These are phyloP conservation scores for Vandiemenella viatica DNA, from an alignment of 2,888 invertebrate genomes.

Conservation along the genomic window DNA sequence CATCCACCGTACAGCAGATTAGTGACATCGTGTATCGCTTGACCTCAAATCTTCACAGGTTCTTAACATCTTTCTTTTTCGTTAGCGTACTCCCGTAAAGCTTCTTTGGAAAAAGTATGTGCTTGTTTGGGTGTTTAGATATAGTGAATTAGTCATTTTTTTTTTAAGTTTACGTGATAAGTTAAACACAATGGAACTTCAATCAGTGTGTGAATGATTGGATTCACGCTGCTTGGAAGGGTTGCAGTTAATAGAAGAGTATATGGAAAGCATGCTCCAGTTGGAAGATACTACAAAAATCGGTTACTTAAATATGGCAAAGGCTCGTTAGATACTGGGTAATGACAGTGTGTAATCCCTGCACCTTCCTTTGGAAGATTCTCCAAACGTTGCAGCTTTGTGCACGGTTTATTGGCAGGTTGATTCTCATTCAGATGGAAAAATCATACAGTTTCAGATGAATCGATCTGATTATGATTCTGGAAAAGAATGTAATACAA, in stretches of 20 bases:
- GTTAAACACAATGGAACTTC: too few relatives aligned
- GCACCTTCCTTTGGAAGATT: constrained; percentile 52
- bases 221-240: constrained; percentile 54
- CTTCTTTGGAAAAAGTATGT: too few relatives aligned
- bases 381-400: constrained; percentile 33
- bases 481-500: too few relatives aligned
- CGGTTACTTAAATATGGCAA: constrained; percentile 60
- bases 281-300: constrained; percentile 52
- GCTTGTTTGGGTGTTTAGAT: too few relatives aligned
- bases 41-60: too few relatives aligned
- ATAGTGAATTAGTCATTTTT: too few relatives aligned
- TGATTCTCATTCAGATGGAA: background rate
- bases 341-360: constrained; percentile 52
- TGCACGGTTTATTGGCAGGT: constrained; percentile 22
- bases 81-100: too few relatives aligned
- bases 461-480: background rate
- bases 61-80: too few relatives aligned
- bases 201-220: constrained; percentile 41
- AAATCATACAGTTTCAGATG: background rate
- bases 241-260: constrained; percentile 57
- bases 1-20: too few relatives aligned
- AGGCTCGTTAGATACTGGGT: constrained; percentile 64
- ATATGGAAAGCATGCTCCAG: constrained; percentile 47
- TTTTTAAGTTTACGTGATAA: too few relatives aligned
- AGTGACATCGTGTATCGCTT: too few relatives aligned